Evolutionary conservation across 1,140 invertebrate species (phyloP).

Genomic region (Brachionus plicatilis): DNA sequence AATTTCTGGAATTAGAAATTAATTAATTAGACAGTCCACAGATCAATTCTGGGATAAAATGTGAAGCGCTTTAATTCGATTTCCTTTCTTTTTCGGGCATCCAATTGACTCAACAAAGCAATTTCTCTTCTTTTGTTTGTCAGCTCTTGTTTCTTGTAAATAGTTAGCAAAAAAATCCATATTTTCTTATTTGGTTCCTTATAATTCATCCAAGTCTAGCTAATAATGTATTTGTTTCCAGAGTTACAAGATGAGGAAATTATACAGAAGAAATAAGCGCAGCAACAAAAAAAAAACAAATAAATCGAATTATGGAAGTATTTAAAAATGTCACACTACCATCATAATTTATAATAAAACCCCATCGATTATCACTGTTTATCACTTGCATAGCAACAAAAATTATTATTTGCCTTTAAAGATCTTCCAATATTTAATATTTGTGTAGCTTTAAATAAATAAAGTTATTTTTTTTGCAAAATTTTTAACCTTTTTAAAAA

Average conservation of each 20-base stretch:
- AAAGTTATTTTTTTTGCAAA: background rate
- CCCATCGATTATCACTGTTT: background rate
- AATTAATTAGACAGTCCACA: background rate
- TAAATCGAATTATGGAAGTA: conserved; percentile 1
- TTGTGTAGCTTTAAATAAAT: background rate
- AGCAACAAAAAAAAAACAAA: background rate
- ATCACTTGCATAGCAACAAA: background rate
- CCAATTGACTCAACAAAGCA: background rate
- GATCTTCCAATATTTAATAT: background rate
- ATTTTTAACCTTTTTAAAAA: background rate
- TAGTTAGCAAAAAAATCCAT: background rate
- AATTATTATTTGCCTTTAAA: background rate
- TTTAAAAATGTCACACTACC: background rate
- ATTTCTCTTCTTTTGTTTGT: background rate
- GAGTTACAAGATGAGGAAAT: background rate
- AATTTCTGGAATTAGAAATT: background rate
- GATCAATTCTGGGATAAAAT: background rate
- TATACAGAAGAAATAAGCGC: background rate
- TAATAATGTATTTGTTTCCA: background rate
- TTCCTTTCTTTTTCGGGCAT: background rate
- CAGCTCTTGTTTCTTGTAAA: background rate
- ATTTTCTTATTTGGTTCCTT: background rate
- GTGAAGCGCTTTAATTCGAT: background rate
- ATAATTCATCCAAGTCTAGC: background rate
- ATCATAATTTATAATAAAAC: background rate